phyloP scores from a whole-genome alignment of 1,140 invertebrate genomes.

The Melitaea cinxia region DNA sequence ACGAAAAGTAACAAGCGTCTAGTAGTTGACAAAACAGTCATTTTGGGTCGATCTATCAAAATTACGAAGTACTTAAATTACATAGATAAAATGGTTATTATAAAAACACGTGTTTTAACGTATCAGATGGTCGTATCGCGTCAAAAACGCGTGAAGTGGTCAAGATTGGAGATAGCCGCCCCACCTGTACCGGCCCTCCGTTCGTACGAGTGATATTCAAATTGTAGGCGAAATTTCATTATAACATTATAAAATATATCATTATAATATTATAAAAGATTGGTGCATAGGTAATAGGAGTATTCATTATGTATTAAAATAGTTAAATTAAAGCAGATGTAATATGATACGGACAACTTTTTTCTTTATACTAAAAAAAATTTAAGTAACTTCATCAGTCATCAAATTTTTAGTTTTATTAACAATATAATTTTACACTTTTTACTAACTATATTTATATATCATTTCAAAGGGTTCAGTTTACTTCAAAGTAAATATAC shows the following conservation, averaged over 20 bases:
- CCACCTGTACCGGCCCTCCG: slow-evolving; percentile 24
- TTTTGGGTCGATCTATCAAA: slow-evolving; percentile 52
- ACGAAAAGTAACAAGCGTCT: slow-evolving; percentile 16
- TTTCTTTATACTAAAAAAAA: too few relatives aligned
- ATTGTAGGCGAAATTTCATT: neutral
- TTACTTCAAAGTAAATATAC: too few relatives aligned
- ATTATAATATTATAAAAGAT: neutral
- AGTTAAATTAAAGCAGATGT: too few relatives aligned
- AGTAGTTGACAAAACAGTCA: slow-evolving; percentile 28
- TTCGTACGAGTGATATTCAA: slow-evolving; percentile 3
- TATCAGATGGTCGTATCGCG: slow-evolving; percentile 51
- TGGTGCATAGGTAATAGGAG: neutral
- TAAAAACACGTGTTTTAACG: slow-evolving; percentile 63
- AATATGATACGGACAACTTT: too few relatives aligned
- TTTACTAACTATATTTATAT: too few relatives aligned
- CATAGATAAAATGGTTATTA: slow-evolving; percentile 57
- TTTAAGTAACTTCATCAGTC: too few relatives aligned
- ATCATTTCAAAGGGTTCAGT: too few relatives aligned
- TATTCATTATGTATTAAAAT: neutral
- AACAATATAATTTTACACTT: too few relatives aligned
- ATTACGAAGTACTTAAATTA: slow-evolving; percentile 45
- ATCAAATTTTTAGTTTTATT: too few relatives aligned
- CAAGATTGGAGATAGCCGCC: slow-evolving; percentile 60
- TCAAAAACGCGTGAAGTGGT: slow-evolving; percentile 63
- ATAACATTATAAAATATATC: neutral